Conservation (phyloP, 1,140 invertebrate species). For the Drosophila virilis region DNA sequence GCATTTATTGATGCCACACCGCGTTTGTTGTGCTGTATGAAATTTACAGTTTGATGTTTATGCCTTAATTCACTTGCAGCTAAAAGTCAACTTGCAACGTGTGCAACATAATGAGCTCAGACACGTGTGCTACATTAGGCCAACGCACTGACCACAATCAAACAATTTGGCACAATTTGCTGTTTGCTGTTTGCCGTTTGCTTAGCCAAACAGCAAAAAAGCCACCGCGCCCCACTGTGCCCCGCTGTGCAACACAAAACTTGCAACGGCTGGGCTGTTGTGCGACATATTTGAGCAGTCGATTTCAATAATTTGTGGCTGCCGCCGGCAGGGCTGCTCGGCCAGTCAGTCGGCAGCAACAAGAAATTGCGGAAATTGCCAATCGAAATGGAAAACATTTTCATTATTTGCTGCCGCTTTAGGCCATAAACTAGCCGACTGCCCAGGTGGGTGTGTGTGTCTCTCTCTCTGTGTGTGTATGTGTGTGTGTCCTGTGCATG, state of each 20-base stretch:
- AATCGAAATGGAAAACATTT: constrained; percentile 84
- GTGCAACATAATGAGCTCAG: neutral
- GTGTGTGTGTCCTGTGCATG: constrained; percentile 31
- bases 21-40: neutral
- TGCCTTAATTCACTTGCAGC: neutral
- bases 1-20: constrained; percentile 28
- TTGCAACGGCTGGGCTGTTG: constrained; percentile 24
- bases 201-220: neutral
- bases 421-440: constrained; percentile 65
- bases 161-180: constrained; percentile 26
- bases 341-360: constrained; percentile 15
- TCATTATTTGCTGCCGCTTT: constrained; percentile 73
- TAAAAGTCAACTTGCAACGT: neutral
- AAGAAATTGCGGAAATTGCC: constrained; percentile 83
- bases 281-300: constrained; percentile 70
- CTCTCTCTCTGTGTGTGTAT: constrained; percentile 32
- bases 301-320: constrained; percentile 69
- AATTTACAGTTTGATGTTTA: neutral
- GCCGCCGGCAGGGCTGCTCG: constrained; percentile 24
- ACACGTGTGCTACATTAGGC: constrained; percentile 18
- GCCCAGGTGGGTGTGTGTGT: constrained; percentile 56
- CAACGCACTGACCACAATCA: constrained; percentile 31
- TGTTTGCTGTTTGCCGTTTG: constrained; percentile 31
- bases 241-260: constrained; percentile 9
- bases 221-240: too few species aligned